phyloP scores from a whole-genome alignment of 2,888 invertebrate species.

The Tenthredo distinguenda region DNA sequence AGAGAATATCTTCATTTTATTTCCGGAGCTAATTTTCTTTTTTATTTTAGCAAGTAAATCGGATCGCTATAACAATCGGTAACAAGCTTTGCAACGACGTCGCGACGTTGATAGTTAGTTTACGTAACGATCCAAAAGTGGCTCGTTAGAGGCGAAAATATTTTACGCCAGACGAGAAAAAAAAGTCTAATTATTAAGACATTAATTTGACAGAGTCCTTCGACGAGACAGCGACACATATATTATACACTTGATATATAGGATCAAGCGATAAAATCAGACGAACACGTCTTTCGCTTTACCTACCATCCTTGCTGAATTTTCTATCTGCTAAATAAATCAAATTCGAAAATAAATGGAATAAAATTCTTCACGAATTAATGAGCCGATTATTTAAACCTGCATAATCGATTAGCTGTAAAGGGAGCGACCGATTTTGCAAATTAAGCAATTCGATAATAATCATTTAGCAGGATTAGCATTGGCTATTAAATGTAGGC shows the following conservation, averaged over 20 bases:
- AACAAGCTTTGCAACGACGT: not conserved
- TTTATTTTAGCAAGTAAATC: not conserved
- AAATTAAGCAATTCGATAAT: conserved; percentile 38
- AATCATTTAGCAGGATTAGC: conserved; percentile 29
- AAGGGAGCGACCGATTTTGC: not conserved
- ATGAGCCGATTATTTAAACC: not conserved
- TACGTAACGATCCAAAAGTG: conserved; percentile 13
- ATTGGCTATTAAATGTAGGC: conserved; percentile 71
- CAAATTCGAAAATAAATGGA: not conserved
- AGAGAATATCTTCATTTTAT: not conserved
- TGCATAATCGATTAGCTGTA: conserved; percentile 5
- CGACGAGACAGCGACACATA: not conserved
- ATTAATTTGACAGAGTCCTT: not conserved
- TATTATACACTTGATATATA: not conserved
- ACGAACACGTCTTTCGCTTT: not conserved
- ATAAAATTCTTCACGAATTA: not conserved
- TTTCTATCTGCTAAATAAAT: not conserved
- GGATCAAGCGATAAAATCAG: not conserved
- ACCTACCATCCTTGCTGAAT: not conserved
- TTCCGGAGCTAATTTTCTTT: not conserved
- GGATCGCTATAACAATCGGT: conserved; percentile 17
- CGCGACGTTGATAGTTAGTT: conserved; percentile 32
- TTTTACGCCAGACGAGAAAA: conserved; percentile 13
- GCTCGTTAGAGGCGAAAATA: conserved; percentile 40
- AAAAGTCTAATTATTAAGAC: not conserved